These are phyloP conservation scores for Nicator chloris DNA, from an alignment of 2,113 vertebrate genomes.

Conservation along the genomic window DNA sequence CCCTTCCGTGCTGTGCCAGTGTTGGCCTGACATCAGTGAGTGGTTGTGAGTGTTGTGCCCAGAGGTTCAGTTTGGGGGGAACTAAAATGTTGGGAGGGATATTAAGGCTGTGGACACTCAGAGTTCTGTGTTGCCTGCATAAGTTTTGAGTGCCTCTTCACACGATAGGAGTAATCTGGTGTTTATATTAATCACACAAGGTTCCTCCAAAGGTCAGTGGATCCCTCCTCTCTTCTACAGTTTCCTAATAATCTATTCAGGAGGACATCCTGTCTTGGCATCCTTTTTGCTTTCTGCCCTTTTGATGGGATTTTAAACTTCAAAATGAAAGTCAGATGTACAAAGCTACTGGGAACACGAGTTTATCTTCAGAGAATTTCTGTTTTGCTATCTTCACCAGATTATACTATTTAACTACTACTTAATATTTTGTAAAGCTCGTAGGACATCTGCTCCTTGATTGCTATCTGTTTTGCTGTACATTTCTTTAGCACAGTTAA, in stretches of 20 bases:
- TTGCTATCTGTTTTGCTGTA: neutral
- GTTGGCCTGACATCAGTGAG: neutral
- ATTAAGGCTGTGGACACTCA: neutral
- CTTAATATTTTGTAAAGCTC: neutral
- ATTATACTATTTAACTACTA: neutral
- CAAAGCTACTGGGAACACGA: neutral
- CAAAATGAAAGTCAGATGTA: neutral
- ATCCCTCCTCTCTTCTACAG: neutral
- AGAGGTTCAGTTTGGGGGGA: neutral
- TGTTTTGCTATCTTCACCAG: neutral
- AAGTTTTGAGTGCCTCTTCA: neutral
- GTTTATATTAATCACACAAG: neutral
- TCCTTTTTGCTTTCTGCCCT: neutral
- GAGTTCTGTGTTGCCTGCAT: neutral
- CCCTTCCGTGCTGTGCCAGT: rapidly evolving
- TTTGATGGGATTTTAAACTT: neutral
- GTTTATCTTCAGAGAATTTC: neutral
- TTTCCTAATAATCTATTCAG: neutral
- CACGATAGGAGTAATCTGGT: neutral
- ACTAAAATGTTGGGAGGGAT: neutral
- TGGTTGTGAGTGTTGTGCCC: neutral
- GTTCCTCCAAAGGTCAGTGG: neutral
- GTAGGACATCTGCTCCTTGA: neutral
- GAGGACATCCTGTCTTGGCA: neutral
- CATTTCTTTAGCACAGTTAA: neutral